phyloP scores from a whole-genome alignment of 2,888 invertebrate genomes.

The Nebria brevicollis region DNA sequence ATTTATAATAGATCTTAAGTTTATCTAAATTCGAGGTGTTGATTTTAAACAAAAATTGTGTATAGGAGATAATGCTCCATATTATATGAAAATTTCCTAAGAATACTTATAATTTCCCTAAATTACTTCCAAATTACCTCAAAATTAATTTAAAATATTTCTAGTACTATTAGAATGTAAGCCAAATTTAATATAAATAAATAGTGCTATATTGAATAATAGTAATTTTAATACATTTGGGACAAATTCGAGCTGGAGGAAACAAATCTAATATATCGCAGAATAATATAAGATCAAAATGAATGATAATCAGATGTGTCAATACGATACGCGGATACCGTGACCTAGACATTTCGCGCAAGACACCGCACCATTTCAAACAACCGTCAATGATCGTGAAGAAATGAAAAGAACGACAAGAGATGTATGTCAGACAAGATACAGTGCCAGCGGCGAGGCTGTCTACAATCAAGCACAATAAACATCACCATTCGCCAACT shows the following conservation, averaged over 20 bases:
- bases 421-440: slow-evolving; percentile 43
- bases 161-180: too few species aligned
- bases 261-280: not conserved
- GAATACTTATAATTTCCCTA: too few species aligned
- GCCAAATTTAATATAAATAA: too few species aligned
- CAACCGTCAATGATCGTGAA: slow-evolving; percentile 27
- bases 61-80: too few species aligned
- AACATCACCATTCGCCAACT: not conserved
- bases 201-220: too few species aligned
- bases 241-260: not conserved
- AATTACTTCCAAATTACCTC: too few species aligned
- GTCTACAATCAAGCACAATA: slow-evolving; percentile 31
- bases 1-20: too few species aligned
- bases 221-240: too few species aligned
- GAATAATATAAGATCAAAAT: not conserved
- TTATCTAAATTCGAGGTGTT: too few species aligned
- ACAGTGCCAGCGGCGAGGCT: slow-evolving; percentile 36
- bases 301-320: not conserved
- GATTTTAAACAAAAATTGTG: too few species aligned
- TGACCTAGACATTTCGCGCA: slow-evolving; percentile 38
- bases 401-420: slow-evolving; percentile 32
- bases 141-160: too few species aligned
- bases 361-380: not conserved
- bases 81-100: too few species aligned
- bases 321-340: slow-evolving; percentile 18